Conservation (phyloP, 2,113 vertebrate genomes). For the Halichoerus grypus region DNA sequence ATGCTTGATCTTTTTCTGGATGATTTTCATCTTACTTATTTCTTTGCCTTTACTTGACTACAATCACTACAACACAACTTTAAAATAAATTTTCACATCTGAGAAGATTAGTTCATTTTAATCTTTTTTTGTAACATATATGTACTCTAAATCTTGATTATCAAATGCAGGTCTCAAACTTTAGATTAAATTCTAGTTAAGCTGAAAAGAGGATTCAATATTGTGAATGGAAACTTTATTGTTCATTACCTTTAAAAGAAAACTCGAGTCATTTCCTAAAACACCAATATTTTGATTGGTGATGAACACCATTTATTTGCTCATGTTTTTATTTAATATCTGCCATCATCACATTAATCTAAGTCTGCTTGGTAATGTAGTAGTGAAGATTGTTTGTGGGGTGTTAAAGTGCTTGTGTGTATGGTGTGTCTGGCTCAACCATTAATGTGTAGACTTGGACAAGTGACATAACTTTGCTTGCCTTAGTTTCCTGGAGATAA, state of each 20-base stretch:
- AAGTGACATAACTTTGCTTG: not conserved
- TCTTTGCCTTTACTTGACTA: not conserved
- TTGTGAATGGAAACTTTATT: not conserved
- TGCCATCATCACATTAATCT: not conserved
- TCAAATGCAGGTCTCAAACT: not conserved
- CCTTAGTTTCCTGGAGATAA: conserved; percentile 1
- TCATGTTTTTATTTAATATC: not conserved
- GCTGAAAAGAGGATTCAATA: not conserved
- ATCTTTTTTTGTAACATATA: not conserved
- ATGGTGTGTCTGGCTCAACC: not conserved
- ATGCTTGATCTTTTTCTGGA: not conserved
- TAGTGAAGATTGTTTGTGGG: not conserved
- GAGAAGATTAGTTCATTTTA: not conserved
- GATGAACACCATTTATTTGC: not conserved
- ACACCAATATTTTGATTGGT: not conserved
- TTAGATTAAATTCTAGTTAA: not conserved
- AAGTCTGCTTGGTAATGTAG: not conserved
- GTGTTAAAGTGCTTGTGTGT: not conserved
- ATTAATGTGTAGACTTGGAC: not conserved
- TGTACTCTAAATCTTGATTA: not conserved
- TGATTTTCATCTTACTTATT: not conserved
- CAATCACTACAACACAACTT: not conserved
- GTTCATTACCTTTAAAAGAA: not conserved
- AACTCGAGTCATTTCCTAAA: not conserved
- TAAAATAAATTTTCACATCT: not conserved